Evolutionary conservation across 2,888 invertebrate species (phyloP), one percentile per base, ranked within the genome.

Genomic region (Philaethria dido): DNA sequence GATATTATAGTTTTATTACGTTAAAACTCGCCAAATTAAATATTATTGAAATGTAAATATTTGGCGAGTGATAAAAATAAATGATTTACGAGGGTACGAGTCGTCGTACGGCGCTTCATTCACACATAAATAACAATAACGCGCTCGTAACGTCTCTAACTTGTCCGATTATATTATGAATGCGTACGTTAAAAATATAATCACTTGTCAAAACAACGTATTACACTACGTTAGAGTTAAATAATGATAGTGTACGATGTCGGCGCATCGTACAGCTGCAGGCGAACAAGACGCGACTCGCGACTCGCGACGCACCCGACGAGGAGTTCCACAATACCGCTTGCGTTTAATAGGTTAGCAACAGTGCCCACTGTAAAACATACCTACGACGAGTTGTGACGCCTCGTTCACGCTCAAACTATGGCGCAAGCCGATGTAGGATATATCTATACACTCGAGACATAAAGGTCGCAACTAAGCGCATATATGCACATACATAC

Each of bases 171-270:
- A 63, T 68, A 13, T 62, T 59, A 25, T 59, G 48, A 52, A 59
- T 63, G 60, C 47, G 50, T 29, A 16, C 16, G 59, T 60, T 60
- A 47, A 55, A 67, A 59, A 59, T 67, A 39, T 48, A 67, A 63
- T 59, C 44, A 52, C 59, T 25, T 59, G 67, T 67, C 59, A 59
- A 57, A 67, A 67, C 42, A 67, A 50, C 50, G 25, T 25, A 45
- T 61, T 52, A 54, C 48, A 39, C 39, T 39, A 6, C 39, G 39
- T 39, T 13, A 13, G 39, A 11, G 39, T 39, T n/a, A 39, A 39
- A 13, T 13, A 13, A 13, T 39, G 13, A 36, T 8, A 9, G 8
- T 9, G 33, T 9, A 9, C 33, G 33, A 9, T 36, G 33, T 36
- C 6, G 33, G 33, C 33, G 33, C 29, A n/a, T n/a, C n/a, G n/a